Evolutionary conservation across 1,140 invertebrate species (phyloP), one percentile per base, ranked within the genome.

Genomic region (Aphelinus atriplicis): DNA sequence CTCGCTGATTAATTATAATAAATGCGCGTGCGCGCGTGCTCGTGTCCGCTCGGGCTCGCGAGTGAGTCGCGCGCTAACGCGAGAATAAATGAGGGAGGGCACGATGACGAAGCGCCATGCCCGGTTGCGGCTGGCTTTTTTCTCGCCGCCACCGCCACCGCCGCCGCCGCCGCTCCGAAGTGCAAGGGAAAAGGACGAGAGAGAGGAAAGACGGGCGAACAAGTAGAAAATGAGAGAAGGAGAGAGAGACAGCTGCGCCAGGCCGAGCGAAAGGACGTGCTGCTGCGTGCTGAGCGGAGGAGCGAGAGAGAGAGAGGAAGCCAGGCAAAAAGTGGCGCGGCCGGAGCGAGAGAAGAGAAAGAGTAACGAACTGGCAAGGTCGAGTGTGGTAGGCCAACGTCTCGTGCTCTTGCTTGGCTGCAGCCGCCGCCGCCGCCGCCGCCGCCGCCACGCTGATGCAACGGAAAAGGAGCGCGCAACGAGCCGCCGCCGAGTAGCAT

Each of bases 321-420:
- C 43, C 50, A 78, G 72, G 68, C 67, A 78, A 78, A 79, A 78
- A 74, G 65, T 73, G 69, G 55, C n/a, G 4, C 4, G 58, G 4
- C 58, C 4, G 50, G 65, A n/a, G 42, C 42, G 42, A 43, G 26
- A 45, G 56, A 73, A 75, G 76, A 81, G 84, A 85, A 85, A 86
- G 86, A 86, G 86, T 86, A 87, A 87, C 85, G 86, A 87, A 87
- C 85, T 86, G 84, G 85, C 85, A 87, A 87, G 86, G 86, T 86
- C 85, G 86, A 86, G 82, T 79, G 82, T 85, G 85, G 86, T 87
- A 87, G 84, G 85, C 85, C 85, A 87, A 87, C 85, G 86, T 87
- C 86, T 86, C 83, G 83, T 86, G 78, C 83, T 83, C 79, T 77
- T 80, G 80, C 76, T 81, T 80, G 74, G 80, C 62, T 56, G 78